Base-by-base conservation (phyloP, 2,888 invertebrate species). In the Eretmocerus hayati region DNA sequence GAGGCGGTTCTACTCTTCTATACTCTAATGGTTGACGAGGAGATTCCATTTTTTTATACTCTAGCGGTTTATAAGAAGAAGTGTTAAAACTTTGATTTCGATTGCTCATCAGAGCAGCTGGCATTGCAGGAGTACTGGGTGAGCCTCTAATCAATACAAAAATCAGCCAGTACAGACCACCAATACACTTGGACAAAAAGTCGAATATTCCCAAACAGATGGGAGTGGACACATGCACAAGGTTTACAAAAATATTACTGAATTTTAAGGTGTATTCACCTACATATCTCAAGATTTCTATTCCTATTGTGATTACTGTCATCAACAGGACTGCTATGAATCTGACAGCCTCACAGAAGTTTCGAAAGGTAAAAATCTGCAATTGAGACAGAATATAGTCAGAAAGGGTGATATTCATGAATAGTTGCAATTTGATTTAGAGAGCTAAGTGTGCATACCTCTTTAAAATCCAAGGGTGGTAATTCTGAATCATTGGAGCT, bases 91-190 rank as follows among this genome's bases (percentile, higher is more conserved):
- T 26, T 22, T 8, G 26, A 18, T 13, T 40, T 16, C 36, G 23
- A 31, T 38, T 47, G 15, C 8, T 31, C 33, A 49, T 33, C 16
- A 55, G 48, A 36, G 57, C 53, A 39, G 26, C 33, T 39, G 54
- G 55, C 15, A 52, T 39, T 8, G 37, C 35, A 37, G 52, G 44
- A 9, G 48, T 41, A 32, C 35, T 37, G 19, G 49, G 38, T 41
- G 19, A 40, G 42, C 61, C 58, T 35, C 56, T 54, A 58, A 64
- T 62, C 33, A 72, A 32, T 58, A 67, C 62, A 40, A 63, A 64
- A 30, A 73, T 52, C 36, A 72, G 59, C 59, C 71, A 65, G 56
- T 67, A 70, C 36, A 72, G 60, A 18, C 72, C 71, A 20, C 66
- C 67, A n/a, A 73, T 59, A 48, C 66, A 64, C 58, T 65, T 71